phyloP scores from a whole-genome alignment of 2,113 vertebrate species.

The Haemorhous mexicanus region DNA sequence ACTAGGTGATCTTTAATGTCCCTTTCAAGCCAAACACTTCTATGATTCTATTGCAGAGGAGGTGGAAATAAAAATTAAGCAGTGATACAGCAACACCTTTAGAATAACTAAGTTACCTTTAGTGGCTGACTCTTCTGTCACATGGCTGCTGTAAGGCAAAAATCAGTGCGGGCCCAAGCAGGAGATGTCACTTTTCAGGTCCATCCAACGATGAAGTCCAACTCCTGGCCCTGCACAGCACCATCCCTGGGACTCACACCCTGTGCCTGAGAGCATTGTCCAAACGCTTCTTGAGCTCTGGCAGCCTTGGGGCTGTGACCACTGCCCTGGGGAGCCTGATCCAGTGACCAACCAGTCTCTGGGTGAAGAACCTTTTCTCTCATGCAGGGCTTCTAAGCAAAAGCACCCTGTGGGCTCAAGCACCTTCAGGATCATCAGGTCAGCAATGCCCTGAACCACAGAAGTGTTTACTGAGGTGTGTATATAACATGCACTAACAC shows the following conservation, averaged over 20 bases:
- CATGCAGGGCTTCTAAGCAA: background rate
- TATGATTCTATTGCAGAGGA: background rate
- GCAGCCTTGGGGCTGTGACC: background rate
- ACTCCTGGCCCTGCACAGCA: background rate
- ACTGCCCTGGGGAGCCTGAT: background rate
- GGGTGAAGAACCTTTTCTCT: background rate
- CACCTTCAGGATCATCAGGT: background rate
- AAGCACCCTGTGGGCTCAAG: background rate
- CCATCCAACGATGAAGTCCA: fast-evolving
- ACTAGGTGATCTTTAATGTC: background rate
- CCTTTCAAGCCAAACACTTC: background rate
- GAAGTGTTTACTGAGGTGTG: background rate
- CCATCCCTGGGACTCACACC: too few species aligned
- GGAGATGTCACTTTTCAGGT: background rate
- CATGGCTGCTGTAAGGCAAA: background rate
- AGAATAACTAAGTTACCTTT: background rate
- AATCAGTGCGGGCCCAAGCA: background rate
- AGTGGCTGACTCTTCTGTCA: background rate
- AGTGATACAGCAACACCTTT: background rate
- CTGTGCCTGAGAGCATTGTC: background rate
- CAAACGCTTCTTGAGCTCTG: fast-evolving
- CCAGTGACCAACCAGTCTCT: background rate
- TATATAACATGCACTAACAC: background rate
- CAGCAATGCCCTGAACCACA: background rate
- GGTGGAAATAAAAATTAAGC: background rate